These are phyloP conservation scores for Pseudeuparius sepicola DNA, from an alignment of 2,888 invertebrate species.

Conservation along the genomic window DNA sequence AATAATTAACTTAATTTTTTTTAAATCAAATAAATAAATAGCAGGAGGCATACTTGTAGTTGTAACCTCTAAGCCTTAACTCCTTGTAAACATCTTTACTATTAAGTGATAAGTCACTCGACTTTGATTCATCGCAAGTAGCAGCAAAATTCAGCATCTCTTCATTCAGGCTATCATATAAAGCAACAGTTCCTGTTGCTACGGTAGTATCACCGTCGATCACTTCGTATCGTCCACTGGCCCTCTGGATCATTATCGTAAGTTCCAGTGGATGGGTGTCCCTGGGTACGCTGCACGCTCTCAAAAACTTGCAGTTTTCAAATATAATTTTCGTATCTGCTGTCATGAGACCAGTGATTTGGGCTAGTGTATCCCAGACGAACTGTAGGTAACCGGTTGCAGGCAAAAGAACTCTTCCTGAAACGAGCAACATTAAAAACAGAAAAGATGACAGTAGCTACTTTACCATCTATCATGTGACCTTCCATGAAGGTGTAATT, in stretches of 20 bases:
- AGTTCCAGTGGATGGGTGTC: too few relatives aligned
- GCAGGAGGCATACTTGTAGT: constrained; percentile 32
- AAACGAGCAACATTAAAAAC: too few relatives aligned
- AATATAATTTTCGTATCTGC: too few relatives aligned
- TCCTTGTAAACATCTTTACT: constrained; percentile 59
- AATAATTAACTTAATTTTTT: constrained; percentile 8
- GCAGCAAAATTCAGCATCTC: constrained; percentile 10
- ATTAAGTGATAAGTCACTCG: too few relatives aligned
- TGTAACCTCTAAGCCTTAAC: constrained; percentile 59
- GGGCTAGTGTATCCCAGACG: too few relatives aligned
- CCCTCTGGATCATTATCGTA: too few relatives aligned
- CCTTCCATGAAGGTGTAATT: constrained; percentile 63
- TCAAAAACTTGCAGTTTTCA: constrained; percentile 48
- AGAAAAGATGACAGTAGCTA: too few relatives aligned
- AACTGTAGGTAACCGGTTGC: too few relatives aligned
- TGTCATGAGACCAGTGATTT: too few relatives aligned
- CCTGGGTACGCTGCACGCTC: constrained; percentile 35
- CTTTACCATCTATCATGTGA: constrained; percentile 69
- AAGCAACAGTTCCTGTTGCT: constrained; percentile 24
- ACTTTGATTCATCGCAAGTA: too few relatives aligned
- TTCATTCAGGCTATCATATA: constrained; percentile 26
- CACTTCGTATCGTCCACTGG: constrained; percentile 30
- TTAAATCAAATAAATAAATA: too few relatives aligned
- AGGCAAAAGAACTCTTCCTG: too few relatives aligned
- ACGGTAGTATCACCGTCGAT: constrained; percentile 17